Evolutionary conservation across 2,888 invertebrate genomes (phyloP), one percentile per base, ranked within the genome.

Genomic region (Eubasilissa splendida): DNA sequence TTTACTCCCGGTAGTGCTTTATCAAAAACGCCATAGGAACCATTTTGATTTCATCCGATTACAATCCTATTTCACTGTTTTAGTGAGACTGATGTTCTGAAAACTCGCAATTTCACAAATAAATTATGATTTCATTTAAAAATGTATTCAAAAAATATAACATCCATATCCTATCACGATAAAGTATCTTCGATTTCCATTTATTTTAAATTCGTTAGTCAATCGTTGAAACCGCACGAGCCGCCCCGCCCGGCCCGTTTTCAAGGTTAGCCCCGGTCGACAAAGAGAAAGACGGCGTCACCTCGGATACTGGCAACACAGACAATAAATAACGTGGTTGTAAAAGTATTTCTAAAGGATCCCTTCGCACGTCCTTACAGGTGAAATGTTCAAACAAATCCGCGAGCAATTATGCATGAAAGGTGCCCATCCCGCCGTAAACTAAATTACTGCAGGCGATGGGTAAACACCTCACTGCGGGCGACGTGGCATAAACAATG

Each of bases 351-450:
- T 76, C 76, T 52, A 63, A 63, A 52, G 76, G 65, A 75, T 63
- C 60, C 74, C 75, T 52, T 75, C 76, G n/a, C 65, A 22, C 50
- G 50, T 60, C 63, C 52, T 65, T 76, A 66, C 76, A 76, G 76
- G 76, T 76, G 76, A 65, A 76, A 60, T 76, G 53, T 53, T 52
- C 65, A 65, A 76, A 76, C 63, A 76, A 76, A 76, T 76, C 76
- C 65, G 76, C 76, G 53, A 54, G 76, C 76, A 76, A 76, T 76
- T 65, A 74, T 56, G 52, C 31, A 50, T 63, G 60, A 75, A 60
- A 75, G 76, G 63, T 56, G 73, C 54, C 31, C 22, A 12, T 73
- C 54, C 53, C 33, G 58, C 31, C 14, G 22, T 63, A 60, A 42
- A 54, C 65, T 12, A 76, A 76, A 66, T 76, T 66, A 65, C 42